These are phyloP conservation scores for Pomatorhinus ruficollis DNA, from an alignment of 2,113 vertebrate genomes.

Conservation along the genomic window DNA sequence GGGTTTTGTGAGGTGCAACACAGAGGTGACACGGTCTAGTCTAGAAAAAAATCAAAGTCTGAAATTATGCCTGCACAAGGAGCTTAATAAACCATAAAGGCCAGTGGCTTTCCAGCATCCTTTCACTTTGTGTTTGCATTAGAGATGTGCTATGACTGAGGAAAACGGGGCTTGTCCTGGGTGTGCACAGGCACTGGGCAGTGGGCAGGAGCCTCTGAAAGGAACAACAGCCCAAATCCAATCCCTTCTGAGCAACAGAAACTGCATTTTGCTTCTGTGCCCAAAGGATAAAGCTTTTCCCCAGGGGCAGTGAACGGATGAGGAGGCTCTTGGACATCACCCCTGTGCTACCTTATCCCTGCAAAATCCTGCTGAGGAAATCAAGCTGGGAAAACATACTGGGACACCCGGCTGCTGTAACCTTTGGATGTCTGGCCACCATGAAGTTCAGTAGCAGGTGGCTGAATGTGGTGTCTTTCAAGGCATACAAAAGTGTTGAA, in stretches of 20 bases:
- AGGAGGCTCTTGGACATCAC: not conserved
- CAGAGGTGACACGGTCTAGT: not conserved
- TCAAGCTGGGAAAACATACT: not conserved
- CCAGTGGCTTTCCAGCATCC: constrained; percentile 16
- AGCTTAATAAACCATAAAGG: constrained; percentile 56
- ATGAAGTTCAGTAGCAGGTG: not conserved
- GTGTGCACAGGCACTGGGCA: not conserved
- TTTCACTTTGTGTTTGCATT: constrained; percentile 6
- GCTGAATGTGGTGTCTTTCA: not conserved
- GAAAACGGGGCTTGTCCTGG: not conserved
- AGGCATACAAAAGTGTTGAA: not conserved
- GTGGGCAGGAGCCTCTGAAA: not conserved
- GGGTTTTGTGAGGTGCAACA: not conserved
- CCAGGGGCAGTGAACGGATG: not conserved
- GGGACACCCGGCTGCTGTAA: not conserved
- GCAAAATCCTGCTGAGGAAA: not conserved
- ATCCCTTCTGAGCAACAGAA: rapidly evolving
- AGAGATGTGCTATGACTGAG: constrained; percentile 1
- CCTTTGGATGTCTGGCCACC: not conserved
- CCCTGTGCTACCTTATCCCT: not conserved
- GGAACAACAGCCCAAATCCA: not conserved
- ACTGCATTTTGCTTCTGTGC: not conserved
- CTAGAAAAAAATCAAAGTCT: not conserved
- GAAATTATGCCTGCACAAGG: not conserved
- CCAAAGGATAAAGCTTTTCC: not conserved